Percentiles rank a stretch among this genome's conserved stretches.
These are phyloP conservation scores for Phenganax stokvisi DNA, from an alignment of 92 coral and sea anemone genomes.

Conservation along the genomic window DNA sequence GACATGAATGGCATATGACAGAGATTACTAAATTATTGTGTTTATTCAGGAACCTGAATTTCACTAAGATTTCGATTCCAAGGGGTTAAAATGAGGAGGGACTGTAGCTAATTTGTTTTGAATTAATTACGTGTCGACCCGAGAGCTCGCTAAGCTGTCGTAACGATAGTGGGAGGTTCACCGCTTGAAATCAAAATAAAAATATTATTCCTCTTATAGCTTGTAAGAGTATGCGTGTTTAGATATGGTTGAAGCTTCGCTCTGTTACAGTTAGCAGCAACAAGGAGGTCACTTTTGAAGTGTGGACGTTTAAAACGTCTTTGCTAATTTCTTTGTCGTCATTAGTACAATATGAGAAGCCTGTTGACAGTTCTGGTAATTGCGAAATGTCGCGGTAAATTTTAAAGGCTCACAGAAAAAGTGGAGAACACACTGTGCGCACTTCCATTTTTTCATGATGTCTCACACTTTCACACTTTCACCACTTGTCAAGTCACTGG, in stretches of 20 bases:
- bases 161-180: slow-evolving; percentile 30
- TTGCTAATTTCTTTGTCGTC: slow-evolving; percentile 5
- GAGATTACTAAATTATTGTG: slow-evolving; percentile 4
- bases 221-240: neutral
- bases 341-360: slow-evolving; percentile 1
- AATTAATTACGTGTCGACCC: slow-evolving; percentile 35
- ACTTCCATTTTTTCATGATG: too few relatives aligned
- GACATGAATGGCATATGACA: neutral
- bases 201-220: neutral
- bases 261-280: neutral
- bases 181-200: slow-evolving; percentile 33
- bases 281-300: too few relatives aligned
- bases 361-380: slow-evolving; percentile 8
- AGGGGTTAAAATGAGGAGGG: slow-evolving; percentile 16
- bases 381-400: neutral
- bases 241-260: neutral
- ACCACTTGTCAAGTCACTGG: too few relatives aligned
- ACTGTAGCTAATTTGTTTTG: slow-evolving; percentile 32
- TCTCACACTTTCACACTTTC: neutral
- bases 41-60: slow-evolving; percentile 5
- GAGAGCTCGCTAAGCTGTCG: slow-evolving; percentile 35
- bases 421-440: neutral
- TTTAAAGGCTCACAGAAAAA: neutral
- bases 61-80: neutral
- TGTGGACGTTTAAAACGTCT: neutral